phyloP scores from a whole-genome alignment of 2,888 invertebrate species.

The Tigriopus californicus region DNA sequence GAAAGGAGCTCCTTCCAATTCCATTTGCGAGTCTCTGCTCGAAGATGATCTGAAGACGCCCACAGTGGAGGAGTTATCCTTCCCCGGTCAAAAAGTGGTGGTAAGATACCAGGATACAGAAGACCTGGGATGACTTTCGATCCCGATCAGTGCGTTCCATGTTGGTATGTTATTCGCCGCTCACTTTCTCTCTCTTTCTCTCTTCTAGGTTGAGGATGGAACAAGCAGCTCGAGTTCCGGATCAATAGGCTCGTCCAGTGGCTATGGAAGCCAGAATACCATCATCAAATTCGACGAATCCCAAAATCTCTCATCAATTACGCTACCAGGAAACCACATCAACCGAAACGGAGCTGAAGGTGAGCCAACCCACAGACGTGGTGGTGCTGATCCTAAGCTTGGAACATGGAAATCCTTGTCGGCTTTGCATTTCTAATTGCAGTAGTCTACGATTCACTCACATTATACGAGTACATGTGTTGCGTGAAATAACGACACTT shows the following conservation, averaged over 20 bases:
- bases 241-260: constrained; percentile 6
- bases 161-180: background rate
- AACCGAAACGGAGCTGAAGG: too few relatives aligned
- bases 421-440: too few relatives aligned
- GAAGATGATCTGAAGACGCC: constrained; percentile 12
- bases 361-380: too few relatives aligned
- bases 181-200: background rate
- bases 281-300: constrained; percentile 8
- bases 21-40: background rate
- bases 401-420: too few relatives aligned
- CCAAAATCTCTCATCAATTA: background rate
- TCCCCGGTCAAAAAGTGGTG: constrained; percentile 7
- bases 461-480: too few relatives aligned
- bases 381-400: too few relatives aligned
- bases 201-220: background rate
- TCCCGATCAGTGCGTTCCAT: background rate
- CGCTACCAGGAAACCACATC: too few relatives aligned
- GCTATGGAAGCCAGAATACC: constrained; percentile 10
- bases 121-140: background rate
- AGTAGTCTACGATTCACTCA: too few relatives aligned
- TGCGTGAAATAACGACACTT: too few relatives aligned
- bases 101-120: too few relatives aligned
- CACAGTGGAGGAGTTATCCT: constrained; percentile 8
- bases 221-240: constrained; percentile 5
- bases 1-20: background rate